Evolutionary conservation across 2,888 invertebrate genomes (phyloP), one percentile per base, ranked within the genome.

Genomic region (Hypselothyrea guttata): DNA sequence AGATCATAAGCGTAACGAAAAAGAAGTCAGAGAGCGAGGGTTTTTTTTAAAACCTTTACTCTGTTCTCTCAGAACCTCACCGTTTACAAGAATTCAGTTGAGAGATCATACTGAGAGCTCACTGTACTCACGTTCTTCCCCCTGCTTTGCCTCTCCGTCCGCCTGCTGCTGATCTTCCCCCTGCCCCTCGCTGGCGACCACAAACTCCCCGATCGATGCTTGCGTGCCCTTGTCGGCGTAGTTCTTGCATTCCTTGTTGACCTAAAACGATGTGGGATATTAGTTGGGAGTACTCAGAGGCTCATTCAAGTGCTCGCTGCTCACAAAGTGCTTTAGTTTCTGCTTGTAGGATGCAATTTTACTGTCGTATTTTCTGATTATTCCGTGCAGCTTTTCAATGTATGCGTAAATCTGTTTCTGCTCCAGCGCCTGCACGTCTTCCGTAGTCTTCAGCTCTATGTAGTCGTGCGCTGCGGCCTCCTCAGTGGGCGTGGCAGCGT

Each of bases 321-420:
- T 90, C 90, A 93, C 93, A 90, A 90, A 84, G 66, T 89, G 84
- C 61, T 91, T 90, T 4, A 93, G 76, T 82, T 92, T 92, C n/a
- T 90, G 89, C 84, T 92, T 92, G 47, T 94, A 89, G 75, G 92
- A 92, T 49, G 90, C 90, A 41, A 95, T 87, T 68, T 93, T 91
- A 55, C 90, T 91, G 28, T 92, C 92, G 78, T 93, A 94, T 74
- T 86, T 87, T 38, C 82, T 74, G 1, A 89, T 52, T 16, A 84
- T 63, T 4, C 67, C 63, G 31, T 90, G 89, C 11, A 90, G 58
- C n/a, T 75, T 73, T 22, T 85, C 84, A 11, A 90, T 77, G 44
- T 90, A 90, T 4, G 52, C 52, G 13, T 83, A 75, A 4, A 90
- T 35, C 40, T 87, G 84, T 2, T 56, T 64, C 8, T 62, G 47